Conservation (phyloP, 92 coral and sea anemone genomes). For the Bergia puertoricense region DNA sequence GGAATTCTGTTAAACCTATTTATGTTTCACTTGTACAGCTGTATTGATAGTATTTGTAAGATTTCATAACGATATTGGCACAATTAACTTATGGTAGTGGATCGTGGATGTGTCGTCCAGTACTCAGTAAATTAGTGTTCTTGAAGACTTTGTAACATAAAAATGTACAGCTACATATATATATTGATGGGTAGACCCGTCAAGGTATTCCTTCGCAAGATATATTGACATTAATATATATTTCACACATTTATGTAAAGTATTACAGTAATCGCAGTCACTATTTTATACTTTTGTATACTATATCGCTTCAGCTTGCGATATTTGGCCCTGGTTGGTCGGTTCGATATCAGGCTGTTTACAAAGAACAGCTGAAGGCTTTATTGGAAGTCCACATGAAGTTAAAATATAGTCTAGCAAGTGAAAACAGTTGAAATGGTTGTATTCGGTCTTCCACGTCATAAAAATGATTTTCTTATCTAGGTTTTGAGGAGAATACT, state of each 20-base stretch:
- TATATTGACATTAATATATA: constrained; percentile 5
- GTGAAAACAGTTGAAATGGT: background rate
- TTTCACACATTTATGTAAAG: constrained; percentile 19
- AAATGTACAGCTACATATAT: background rate
- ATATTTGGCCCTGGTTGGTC: constrained; percentile 23
- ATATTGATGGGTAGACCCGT: background rate
- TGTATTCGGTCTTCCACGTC: background rate
- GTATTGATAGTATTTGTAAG: background rate
- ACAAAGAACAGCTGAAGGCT: background rate
- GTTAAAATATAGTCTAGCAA: background rate
- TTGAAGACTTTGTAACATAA: background rate
- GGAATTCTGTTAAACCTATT: constrained; percentile 22
- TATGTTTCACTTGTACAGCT: constrained; percentile 23
- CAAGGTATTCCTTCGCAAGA: background rate
- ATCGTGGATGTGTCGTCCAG: background rate
- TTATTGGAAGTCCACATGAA: background rate
- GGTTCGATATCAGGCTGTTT: background rate
- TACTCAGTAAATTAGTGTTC: background rate
- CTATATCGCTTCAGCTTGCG: constrained; percentile 4
- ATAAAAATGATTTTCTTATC: background rate
- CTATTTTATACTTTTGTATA: constrained; percentile 4
- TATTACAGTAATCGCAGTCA: background rate
- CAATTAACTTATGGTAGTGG: constrained; percentile 29
- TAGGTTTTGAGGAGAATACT: background rate
- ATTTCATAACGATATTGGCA: constrained; percentile 11